These are phyloP conservation scores for Rousettus leschenaultii DNA, from an alignment of 2,113 vertebrate species.

Conservation along the genomic window DNA sequence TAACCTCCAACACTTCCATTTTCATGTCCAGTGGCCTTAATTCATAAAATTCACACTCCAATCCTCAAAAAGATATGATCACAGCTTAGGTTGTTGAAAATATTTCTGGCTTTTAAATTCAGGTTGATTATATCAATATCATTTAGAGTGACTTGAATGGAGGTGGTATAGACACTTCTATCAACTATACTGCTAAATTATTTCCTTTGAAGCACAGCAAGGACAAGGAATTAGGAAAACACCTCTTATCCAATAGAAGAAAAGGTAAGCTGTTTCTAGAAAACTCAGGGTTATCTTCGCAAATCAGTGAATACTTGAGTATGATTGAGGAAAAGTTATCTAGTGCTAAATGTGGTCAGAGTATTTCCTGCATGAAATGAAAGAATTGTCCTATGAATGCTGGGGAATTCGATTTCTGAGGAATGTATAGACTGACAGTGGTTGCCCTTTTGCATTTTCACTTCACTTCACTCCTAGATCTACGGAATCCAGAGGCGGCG, in stretches of 20 bases:
- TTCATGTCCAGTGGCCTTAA: not conserved
- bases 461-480: slow-evolving; percentile 75
- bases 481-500: slow-evolving; percentile 81
- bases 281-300: not conserved
- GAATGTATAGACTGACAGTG: not conserved
- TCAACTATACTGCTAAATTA: not conserved
- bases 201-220: not conserved
- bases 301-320: slow-evolving; percentile 2
- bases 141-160: not conserved
- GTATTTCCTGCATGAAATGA: not conserved
- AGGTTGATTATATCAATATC: not conserved
- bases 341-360: not conserved
- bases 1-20: not conserved
- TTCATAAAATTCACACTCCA: not conserved
- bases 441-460: not conserved
- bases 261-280: not conserved
- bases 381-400: not conserved
- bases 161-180: not conserved
- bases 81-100: not conserved
- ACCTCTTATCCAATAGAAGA: not conserved
- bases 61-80: not conserved
- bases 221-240: not conserved
- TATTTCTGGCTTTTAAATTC: slow-evolving; percentile 25
- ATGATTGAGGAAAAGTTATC: not conserved
- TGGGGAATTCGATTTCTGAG: not conserved